Percentiles rank a stretch among this genome's conserved stretches.
Evolutionary conservation across 2,797 vertebrate genomes (phyloP).

Genomic region (Zenarchopterus dispar): DNA sequence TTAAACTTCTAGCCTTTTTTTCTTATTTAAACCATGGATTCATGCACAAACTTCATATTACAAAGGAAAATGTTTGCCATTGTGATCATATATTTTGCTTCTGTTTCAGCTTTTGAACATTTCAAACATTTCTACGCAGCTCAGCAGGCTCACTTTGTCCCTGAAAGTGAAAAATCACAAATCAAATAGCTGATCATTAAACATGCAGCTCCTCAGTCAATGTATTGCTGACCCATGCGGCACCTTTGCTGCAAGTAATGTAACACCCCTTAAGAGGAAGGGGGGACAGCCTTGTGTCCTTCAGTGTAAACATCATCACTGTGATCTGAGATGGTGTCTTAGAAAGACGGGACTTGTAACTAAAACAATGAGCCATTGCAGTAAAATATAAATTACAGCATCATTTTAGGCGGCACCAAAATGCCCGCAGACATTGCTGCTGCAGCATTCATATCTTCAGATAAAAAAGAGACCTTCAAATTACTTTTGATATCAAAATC

Average conservation of each 20-base stretch:
- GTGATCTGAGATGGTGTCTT: background rate
- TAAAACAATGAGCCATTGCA: background rate
- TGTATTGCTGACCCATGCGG: constrained; percentile 36
- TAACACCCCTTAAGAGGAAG: constrained; percentile 3
- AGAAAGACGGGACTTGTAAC: background rate
- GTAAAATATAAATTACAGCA: background rate
- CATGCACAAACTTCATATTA: too few species aligned
- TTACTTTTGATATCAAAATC: constrained; percentile 8
- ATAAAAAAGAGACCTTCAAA: background rate
- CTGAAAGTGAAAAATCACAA: constrained; percentile 9
- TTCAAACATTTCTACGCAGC: background rate
- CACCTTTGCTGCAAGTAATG: constrained; percentile 12
- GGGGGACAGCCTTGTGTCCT: constrained; percentile 2
- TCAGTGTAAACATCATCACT: constrained; percentile 21
- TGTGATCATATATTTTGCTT: background rate
- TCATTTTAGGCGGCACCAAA: background rate
- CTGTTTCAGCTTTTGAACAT: background rate
- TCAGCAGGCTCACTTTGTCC: constrained; percentile 2
- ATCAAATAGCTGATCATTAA: constrained; percentile 51
- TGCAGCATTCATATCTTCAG: background rate
- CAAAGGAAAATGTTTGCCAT: too few species aligned
- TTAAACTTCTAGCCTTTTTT: too few species aligned
- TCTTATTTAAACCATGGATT: too few species aligned
- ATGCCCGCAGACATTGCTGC: background rate
- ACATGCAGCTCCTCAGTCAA: constrained; percentile 62